phyloP scores from a whole-genome alignment of 1,140 invertebrate species.

The Parapsyche elsis region DNA sequence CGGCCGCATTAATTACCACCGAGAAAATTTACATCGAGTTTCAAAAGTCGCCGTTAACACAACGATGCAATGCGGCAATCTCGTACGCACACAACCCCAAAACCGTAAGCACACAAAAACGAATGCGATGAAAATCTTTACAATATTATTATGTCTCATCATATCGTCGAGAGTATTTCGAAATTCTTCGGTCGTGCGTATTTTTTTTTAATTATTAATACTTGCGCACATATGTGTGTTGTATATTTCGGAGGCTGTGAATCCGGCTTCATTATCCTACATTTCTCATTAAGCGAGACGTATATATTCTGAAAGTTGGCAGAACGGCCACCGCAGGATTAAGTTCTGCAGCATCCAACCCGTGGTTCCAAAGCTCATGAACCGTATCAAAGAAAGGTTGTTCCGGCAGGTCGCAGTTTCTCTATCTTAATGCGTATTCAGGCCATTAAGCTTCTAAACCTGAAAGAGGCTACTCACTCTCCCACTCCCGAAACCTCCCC shows the following conservation, averaged over 20 bases:
- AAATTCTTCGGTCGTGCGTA: too few species aligned
- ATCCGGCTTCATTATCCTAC: slow-evolving; percentile 28
- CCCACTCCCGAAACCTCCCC: slow-evolving; percentile 36
- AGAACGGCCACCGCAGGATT: slow-evolving; percentile 31
- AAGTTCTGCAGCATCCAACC: slow-evolving; percentile 38
- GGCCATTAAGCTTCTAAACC: slow-evolving; percentile 55
- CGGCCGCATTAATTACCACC: slow-evolving; percentile 31
- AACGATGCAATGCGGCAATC: not conserved
- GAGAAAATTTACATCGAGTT: slow-evolving; percentile 33
- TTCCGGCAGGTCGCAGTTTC: slow-evolving; percentile 53
- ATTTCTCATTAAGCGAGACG: slow-evolving; percentile 37
- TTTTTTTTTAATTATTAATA: not conserved
- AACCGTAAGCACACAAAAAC: not conserved
- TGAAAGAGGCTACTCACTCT: slow-evolving; percentile 48
- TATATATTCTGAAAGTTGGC: slow-evolving; percentile 39
- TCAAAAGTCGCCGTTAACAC: slow-evolving; percentile 30
- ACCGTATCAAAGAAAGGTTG: slow-evolving; percentile 52
- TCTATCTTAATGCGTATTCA: slow-evolving; percentile 54
- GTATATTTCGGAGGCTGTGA: not conserved
- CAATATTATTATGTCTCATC: too few species aligned
- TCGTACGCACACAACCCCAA: too few species aligned
- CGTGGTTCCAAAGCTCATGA: slow-evolving; percentile 41
- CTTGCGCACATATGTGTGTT: not conserved
- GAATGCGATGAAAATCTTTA: not conserved
- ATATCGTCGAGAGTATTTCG: too few species aligned